phyloP scores from a whole-genome alignment of 1,140 invertebrate genomes.

The Halesus radiatus region DNA sequence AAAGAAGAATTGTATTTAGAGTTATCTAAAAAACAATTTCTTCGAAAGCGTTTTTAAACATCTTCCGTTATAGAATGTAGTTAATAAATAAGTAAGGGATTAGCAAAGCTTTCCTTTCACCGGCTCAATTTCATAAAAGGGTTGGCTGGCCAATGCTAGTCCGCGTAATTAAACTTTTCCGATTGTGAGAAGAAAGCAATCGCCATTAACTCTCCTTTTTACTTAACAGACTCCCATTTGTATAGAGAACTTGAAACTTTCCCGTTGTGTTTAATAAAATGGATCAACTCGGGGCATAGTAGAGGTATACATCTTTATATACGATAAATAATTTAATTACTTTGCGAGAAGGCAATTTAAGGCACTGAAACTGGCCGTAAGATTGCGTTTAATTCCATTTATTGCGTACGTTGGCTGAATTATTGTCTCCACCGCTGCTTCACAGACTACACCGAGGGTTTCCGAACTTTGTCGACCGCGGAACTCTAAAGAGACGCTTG shows the following conservation, averaged over 20 bases:
- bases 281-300: background rate
- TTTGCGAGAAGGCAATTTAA: background rate
- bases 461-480: too few relatives aligned
- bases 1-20: too few relatives aligned
- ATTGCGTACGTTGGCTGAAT: background rate
- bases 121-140: conserved; percentile 25
- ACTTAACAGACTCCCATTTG: background rate
- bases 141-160: background rate
- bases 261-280: background rate
- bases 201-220: conserved; percentile 15
- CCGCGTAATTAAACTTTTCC: conserved; percentile 15
- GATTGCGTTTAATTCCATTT: background rate
- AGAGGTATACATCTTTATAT: background rate
- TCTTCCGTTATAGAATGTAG: background rate
- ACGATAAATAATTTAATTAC: background rate
- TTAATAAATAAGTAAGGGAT: conserved; percentile 27
- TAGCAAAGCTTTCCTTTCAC: conserved; percentile 5
- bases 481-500: too few relatives aligned
- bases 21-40: too few relatives aligned
- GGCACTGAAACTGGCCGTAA: background rate
- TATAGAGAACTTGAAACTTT: background rate
- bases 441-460: too few relatives aligned
- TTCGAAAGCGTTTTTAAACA: background rate
- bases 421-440: too few relatives aligned
- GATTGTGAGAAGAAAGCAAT: conserved; percentile 16